Conservation (phyloP, 2,113 vertebrate genomes). For the Sceloporus undulatus region DNA sequence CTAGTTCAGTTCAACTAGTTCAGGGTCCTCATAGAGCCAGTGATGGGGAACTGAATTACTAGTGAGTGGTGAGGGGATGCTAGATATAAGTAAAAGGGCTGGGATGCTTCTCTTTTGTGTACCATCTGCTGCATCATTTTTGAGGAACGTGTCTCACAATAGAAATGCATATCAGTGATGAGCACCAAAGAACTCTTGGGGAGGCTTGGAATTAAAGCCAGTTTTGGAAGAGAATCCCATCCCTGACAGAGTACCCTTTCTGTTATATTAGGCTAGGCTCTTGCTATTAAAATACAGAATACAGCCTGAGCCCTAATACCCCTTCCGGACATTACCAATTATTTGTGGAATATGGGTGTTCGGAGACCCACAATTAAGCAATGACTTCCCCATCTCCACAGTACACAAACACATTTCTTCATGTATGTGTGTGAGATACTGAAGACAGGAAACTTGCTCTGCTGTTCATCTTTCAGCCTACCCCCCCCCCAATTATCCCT, state of each 20-base stretch:
- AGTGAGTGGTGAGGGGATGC: too few species aligned
- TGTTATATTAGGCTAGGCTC: neutral
- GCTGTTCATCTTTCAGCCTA: conserved; percentile 10
- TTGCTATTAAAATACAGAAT: neutral
- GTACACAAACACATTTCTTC: neutral
- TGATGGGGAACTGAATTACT: too few species aligned
- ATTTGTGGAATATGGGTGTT: neutral
- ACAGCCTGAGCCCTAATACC: neutral
- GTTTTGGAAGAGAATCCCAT: too few species aligned
- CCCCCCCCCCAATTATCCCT: neutral
- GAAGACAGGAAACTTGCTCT: conserved; percentile 10
- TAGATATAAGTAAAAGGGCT: too few species aligned
- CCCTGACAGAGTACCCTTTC: neutral
- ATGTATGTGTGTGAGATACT: neutral
- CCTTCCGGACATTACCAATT: neutral
- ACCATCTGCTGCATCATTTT: too few species aligned
- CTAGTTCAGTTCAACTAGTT: too few species aligned
- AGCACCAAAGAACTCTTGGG: neutral
- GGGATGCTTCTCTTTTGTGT: too few species aligned
- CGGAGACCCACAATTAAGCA: too few species aligned
- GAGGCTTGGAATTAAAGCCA: too few species aligned
- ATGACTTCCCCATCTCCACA: neutral
- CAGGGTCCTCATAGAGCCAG: too few species aligned
- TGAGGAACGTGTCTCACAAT: too few species aligned
- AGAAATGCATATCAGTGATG: too few species aligned